Base-by-base conservation (phyloP, 2,888 invertebrate species). In the Coecobrya sp. region DNA sequence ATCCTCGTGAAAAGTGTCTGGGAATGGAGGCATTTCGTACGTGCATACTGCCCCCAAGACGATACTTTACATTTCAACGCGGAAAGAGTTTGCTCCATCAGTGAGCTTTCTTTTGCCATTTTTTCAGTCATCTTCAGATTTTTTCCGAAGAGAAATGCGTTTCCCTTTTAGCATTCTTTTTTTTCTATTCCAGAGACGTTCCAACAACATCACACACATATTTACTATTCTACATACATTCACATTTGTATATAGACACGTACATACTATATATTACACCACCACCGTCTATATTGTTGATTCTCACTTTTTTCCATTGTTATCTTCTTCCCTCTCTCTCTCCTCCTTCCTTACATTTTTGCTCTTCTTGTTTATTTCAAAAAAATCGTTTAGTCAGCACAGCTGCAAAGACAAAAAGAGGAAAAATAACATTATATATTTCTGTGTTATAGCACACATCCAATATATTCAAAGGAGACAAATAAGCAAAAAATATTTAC, bases 31-130 rank as follows among this genome's bases (percentile, higher is more conserved):
- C 89, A 90, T 91, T 91, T 86, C 86, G 91, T 91, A 91, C 91
- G 91, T 91, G 91, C 91, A 91, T 91, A 93, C 93, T 93, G 92
- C 93, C 92, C 93, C 93, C 93, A 91, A 93, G 93, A 93, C 93
- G 90, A 86, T 93, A 93, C 91, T 93, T 93, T 93, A 93, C 93
- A 92, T 93, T 93, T 93, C 93, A 93, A 93, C 93, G 88, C 87
- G 73, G 87, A 89, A 89, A 86, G 7, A 89, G 87, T 92, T 92
- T 92, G 49, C 87, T 89, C 93, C 91, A 86, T 93, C 93, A 93
- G 91, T 79, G 52, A 92, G 81, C 68, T 45, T 92, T 91, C 90
- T 93, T 79, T 79, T 86, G 85, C 93, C 93, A 92, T 93, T 93
- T 93, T 92, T 92, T 88, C 88, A 92, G 91, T 92, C 92, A 93